Evolutionary conservation across 2,113 vertebrate genomes (phyloP).

Genomic region (Conger conger): DNA sequence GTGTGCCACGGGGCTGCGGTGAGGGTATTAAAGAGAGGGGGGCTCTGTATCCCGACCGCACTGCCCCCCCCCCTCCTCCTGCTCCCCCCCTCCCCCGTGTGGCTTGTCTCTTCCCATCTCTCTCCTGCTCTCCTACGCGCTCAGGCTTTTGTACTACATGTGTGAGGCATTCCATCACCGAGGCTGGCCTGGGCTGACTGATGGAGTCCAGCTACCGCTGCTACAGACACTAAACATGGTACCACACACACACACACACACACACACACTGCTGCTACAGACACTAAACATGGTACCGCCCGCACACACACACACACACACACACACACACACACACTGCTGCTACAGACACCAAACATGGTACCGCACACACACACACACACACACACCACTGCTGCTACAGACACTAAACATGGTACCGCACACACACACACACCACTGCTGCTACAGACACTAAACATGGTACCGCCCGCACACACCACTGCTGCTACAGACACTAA

Average conservation of each 20-base stretch:
- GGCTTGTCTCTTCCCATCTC: constrained; percentile 67
- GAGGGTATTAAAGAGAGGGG: neutral
- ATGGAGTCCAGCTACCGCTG: neutral
- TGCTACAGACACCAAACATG: constrained; percentile 13
- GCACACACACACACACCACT: constrained; percentile 11
- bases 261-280: too few relatives aligned
- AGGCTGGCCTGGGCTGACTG: neutral
- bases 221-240: neutral
- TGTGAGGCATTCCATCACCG: constrained; percentile 4
- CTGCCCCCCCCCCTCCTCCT: neutral
- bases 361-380: neutral
- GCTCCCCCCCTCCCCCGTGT: constrained; percentile 45
- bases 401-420: neutral
- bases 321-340: neutral
- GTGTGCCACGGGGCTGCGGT: neutral
- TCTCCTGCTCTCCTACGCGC: constrained; percentile 25
- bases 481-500: neutral
- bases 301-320: constrained; percentile 6
- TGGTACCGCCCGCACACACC: neutral
- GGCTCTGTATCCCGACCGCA: neutral
- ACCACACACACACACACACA: neutral
- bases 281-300: neutral
- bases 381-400: neutral
- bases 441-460: neutral
- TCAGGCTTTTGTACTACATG: constrained; percentile 18